Evolutionary conservation across 2,888 invertebrate species (phyloP).

Genomic region (Pyrgus malvae): DNA sequence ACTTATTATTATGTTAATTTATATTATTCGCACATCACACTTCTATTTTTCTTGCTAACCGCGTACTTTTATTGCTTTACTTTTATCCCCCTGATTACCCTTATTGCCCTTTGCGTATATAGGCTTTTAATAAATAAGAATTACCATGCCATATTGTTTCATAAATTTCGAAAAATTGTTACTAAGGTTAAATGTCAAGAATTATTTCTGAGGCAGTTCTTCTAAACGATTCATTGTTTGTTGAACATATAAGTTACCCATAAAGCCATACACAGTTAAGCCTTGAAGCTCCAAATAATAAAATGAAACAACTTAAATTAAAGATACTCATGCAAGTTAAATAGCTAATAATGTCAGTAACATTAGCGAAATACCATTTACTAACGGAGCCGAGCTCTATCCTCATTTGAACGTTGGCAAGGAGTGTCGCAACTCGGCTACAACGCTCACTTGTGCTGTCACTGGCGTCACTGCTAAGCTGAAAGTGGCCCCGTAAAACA

Average conservation of each 20-base stretch:
- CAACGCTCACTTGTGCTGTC: constrained; percentile 50
- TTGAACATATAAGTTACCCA: constrained; percentile 11
- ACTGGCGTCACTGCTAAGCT: constrained; percentile 58
- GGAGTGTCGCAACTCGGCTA: constrained; percentile 49
- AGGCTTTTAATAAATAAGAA: too few species aligned
- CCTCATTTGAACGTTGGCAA: constrained; percentile 41
- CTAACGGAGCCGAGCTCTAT: constrained; percentile 32
- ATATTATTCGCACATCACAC: too few species aligned
- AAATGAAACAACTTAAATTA: too few species aligned
- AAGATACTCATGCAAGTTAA: neutral
- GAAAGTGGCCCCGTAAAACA: constrained; percentile 67
- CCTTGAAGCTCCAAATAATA: too few species aligned
- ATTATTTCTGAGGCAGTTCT: constrained; percentile 32
- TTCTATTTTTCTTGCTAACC: too few species aligned
- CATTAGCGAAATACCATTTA: constrained; percentile 1
- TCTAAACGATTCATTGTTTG: constrained; percentile 21
- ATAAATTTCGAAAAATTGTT: too few species aligned
- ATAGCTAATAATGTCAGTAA: neutral
- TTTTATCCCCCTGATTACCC: too few species aligned
- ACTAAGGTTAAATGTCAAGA: constrained; percentile 44
- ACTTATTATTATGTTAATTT: too few species aligned
- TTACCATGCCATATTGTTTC: too few species aligned
- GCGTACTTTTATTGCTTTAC: too few species aligned
- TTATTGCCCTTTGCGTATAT: too few species aligned
- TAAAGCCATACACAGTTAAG: neutral